phyloP scores from a whole-genome alignment of 2,113 vertebrate genomes.

The Serinus canaria region DNA sequence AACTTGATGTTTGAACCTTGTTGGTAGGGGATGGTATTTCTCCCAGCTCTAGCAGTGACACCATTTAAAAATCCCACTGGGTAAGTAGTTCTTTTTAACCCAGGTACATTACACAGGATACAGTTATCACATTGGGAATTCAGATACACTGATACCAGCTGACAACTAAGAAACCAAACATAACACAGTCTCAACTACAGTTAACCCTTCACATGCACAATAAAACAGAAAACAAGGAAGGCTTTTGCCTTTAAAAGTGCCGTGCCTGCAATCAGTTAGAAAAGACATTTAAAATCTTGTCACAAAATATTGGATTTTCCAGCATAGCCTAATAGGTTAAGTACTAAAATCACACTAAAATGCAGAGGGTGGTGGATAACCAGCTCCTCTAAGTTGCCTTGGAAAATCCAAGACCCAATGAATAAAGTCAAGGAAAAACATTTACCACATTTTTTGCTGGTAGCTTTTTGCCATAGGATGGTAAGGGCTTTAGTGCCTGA shows the following conservation, averaged over 20 bases:
- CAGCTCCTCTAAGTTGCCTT: conserved; percentile 16
- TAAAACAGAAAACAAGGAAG: conserved; percentile 33
- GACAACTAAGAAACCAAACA: conserved; percentile 24
- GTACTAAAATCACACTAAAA: conserved; percentile 48
- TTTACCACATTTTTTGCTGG: conserved; percentile 67
- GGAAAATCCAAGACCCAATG: conserved; percentile 31
- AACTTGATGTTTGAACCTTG: neutral
- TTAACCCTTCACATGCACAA: conserved; percentile 65
- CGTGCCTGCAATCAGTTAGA: conserved; percentile 32
- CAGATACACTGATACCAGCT: conserved; percentile 32
- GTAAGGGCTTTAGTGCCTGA: conserved; percentile 75
- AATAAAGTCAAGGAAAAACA: conserved; percentile 64
- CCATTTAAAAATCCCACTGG: conserved; percentile 1
- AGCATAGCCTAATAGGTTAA: neutral
- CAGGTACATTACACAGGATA: neutral
- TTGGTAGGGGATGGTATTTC: neutral
- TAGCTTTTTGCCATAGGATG: conserved; percentile 63
- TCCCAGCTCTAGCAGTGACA: neutral
- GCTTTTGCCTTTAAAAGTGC: conserved; percentile 57
- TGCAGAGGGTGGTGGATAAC: neutral
- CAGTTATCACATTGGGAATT: conserved; percentile 23
- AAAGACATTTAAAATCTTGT: conserved; percentile 48
- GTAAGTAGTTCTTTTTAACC: neutral
- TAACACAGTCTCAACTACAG: neutral
- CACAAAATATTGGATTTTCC: conserved; percentile 35